Evolutionary conservation across 2,113 vertebrate genomes (phyloP), one percentile per base, ranked within the genome.

Genomic region (Hydropotes inermis): DNA sequence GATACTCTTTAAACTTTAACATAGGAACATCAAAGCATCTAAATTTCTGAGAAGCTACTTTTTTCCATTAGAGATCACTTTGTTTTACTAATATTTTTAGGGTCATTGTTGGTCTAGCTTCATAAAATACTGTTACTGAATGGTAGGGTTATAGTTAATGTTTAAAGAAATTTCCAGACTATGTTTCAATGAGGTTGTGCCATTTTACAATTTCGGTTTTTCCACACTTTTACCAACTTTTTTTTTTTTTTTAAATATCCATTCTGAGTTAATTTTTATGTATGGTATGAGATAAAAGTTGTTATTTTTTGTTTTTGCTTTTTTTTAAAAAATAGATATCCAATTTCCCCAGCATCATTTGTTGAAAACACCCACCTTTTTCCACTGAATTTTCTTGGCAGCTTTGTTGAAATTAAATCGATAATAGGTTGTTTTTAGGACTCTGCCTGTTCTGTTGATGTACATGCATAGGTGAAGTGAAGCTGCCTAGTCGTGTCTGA

Each of bases 181-280:
- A 23, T 6, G 55, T 85, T 89, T 58, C 61, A 95, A 28, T 45
- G 67, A 91, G 27, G 45, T 58, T 81, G 58, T 54, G 11, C n/a
- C 47, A 27, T 91, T 88, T 95, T 78, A 45, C 21, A n/a, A n/a
- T 33, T 81, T 92, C 54, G 54, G 8, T 36, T 89, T 84, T 27
- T n/a, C 7, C 6, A 83, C 15, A 52, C 43, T 84, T 82, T 93
- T 45, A 6, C 8, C 39, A 76, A 45, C 47, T 50, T 50, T 50
- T 50, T 14, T 39, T 39, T 39, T 39, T 39, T 39, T 39, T 39
- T 39, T 39, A 50, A 50, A 33, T 50, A 13, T 74, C 60, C 4
- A 30, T 83, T 96, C 89, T 92, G 76, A 89, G 28, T 92, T 92
- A 92, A 54, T 89, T 79, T 92, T 92, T 96, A 36, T 92, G 10